A percentile compares a stretch with the other conserved stretches of the same genome.
phyloP scores from a whole-genome alignment of 2,888 invertebrate species.

The Drosophila nr. perissopoda region DNA sequence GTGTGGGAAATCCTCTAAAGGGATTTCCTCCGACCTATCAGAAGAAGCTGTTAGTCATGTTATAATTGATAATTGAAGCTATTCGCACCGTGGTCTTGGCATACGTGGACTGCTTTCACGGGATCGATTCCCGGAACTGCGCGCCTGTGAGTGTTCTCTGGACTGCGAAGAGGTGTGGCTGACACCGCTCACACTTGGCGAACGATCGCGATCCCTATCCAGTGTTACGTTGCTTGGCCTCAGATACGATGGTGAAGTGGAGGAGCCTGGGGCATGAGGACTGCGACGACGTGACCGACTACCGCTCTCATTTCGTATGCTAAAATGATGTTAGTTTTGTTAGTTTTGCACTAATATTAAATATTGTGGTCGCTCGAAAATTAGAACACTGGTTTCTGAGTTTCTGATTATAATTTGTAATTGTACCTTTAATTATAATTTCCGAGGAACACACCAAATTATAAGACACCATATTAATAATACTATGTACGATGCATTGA shows the following conservation, averaged over 20 bases:
- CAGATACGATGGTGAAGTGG: slow-evolving; percentile 82
- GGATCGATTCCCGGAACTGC: slow-evolving; percentile 85
- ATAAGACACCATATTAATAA: background rate
- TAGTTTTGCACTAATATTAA: background rate
- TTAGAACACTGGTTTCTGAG: slow-evolving; percentile 2
- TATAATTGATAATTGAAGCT: background rate
- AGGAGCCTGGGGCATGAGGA: slow-evolving; percentile 85
- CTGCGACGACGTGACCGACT: slow-evolving; percentile 84
- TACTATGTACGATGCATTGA: background rate
- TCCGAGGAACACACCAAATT: slow-evolving; percentile 2
- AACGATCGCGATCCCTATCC: slow-evolving; percentile 82
- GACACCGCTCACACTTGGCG: slow-evolving; percentile 80
- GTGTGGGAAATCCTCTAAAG: slow-evolving; percentile 91
- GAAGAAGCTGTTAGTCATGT: background rate
- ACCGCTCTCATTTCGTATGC: slow-evolving; percentile 80
- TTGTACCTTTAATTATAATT: slow-evolving; percentile 4
- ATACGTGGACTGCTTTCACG: slow-evolving; percentile 90
- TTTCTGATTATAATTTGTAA: slow-evolving; percentile 3
- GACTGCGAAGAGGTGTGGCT: slow-evolving; percentile 85
- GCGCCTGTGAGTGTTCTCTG: slow-evolving; percentile 82
- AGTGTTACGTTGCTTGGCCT: slow-evolving; percentile 46
- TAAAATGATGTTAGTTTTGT: slow-evolving; percentile 22
- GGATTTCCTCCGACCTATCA: slow-evolving; percentile 90
- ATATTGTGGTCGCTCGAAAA: slow-evolving; percentile 2
- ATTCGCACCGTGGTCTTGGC: slow-evolving; percentile 88